Base-by-base conservation (phyloP, 1,140 invertebrate genomes). In the Drosophila lini region DNA sequence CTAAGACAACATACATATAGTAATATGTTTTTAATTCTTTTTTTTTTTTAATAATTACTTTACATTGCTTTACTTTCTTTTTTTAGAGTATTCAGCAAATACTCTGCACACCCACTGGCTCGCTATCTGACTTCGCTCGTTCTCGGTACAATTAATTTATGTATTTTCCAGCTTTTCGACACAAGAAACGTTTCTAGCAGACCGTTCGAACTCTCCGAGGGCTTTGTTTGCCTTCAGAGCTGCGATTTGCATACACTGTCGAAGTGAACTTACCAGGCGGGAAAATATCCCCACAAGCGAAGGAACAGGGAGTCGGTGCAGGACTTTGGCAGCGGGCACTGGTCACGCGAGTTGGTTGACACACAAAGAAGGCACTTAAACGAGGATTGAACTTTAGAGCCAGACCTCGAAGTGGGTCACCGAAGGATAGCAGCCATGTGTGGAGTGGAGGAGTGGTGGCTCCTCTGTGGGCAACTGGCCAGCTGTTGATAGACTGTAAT, bases 341-440 rank as follows among this genome's bases (percentile, higher is more conserved):
- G 71, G 62, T 59, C 69, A 81, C 60, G 64, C 58, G 75, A 80
- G 83, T 88, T 83, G 82, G 73, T 88, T 88, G 83, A 86, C 83
- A 86, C 76, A 88, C 61, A 47, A 73, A 59, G 69, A 32, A 50
- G 68, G 50, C 61, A 61, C 64, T 76, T 52, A 25, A 76, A 50
- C 62, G 68, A 44, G 67, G 64, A 69, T 78, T 80, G 56, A 88
- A 88, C 56, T 76, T 68, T 86, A 48, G 22, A 86, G 70, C 59
- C 42, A 36, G 64, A 59, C 50, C 47, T 28, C 31, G 50, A 82
- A 82, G 32, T 82, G 67, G 79, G 74, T 77, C 74, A 77, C 50
- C 40, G 48, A 19, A 60, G 61, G 58, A 70, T 44, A 67, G 44
- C 36, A 15, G 50, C 50, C 50, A 53, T 53, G 50, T 53, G 50